Evolutionary conservation across 2,888 invertebrate species (phyloP).

Genomic region (Meganola albula): DNA sequence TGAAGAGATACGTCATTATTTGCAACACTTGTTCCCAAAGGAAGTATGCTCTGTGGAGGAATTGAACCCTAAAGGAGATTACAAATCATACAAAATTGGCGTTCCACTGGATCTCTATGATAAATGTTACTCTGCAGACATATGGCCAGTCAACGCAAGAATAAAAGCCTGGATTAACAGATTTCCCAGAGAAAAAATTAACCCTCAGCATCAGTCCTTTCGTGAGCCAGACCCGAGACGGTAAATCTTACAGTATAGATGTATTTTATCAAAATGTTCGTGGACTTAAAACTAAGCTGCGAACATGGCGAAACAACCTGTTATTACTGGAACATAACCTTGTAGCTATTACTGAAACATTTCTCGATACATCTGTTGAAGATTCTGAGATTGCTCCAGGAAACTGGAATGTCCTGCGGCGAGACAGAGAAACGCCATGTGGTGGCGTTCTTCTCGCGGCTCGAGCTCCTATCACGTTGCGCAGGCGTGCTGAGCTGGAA

Average conservation of each 20-base stretch:
- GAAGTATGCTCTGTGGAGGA: conserved; percentile 4
- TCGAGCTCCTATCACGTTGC: neutral
- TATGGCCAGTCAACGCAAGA: conserved; percentile 3
- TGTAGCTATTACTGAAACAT: conserved; percentile 2
- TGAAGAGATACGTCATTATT: too few species aligned
- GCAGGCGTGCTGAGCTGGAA: neutral
- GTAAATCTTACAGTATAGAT: neutral
- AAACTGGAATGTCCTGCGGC: neutral
- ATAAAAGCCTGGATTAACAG: conserved; percentile 3
- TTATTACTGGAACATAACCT: conserved; percentile 1
- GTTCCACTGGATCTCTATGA: conserved; percentile 1
- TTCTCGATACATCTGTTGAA: neutral
- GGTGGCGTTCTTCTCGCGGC: neutral
- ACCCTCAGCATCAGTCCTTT: neutral
- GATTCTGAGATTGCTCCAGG: neutral
- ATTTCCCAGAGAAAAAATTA: conserved; percentile 1
- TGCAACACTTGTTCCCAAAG: too few species aligned
- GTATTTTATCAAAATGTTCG: conserved; percentile 4
- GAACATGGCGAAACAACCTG: conserved; percentile 1
- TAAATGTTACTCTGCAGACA: neutral
- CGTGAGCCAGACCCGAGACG: neutral
- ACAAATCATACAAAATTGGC: conserved; percentile 3
- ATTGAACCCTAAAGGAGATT: conserved; percentile 1
- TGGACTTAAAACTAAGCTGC: conserved; percentile 2
- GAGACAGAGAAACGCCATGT: conserved; percentile 1